Percentiles rank a stretch among this genome's conserved stretches.
phyloP scores from a whole-genome alignment of 1,140 invertebrate genomes.

The Leptestheria dahalacensis region DNA sequence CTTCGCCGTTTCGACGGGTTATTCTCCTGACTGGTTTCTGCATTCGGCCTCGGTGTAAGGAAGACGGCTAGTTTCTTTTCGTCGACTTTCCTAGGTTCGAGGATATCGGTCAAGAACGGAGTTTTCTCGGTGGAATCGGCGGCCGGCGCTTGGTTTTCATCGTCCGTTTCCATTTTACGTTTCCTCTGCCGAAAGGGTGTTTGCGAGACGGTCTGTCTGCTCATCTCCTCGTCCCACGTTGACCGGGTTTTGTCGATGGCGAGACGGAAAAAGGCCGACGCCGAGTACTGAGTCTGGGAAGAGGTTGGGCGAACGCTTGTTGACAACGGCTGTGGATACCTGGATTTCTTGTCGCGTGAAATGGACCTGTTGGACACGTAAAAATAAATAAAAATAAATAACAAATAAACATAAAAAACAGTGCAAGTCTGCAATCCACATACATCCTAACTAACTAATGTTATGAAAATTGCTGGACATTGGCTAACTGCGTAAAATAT shows the following conservation, averaged over 20 bases:
- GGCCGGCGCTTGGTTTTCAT: background rate
- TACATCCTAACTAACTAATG: too few relatives aligned
- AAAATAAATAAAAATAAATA: too few relatives aligned
- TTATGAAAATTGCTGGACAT: too few relatives aligned
- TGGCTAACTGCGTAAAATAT: too few relatives aligned
- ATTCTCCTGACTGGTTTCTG: background rate
- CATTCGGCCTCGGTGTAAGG: background rate
- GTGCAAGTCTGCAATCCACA: background rate
- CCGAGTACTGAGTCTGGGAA: background rate
- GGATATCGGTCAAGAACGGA: background rate
- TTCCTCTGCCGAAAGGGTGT: constrained; percentile 11
- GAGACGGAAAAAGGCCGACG: constrained; percentile 15
- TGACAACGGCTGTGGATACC: constrained; percentile 26
- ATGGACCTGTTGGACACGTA: too few relatives aligned
- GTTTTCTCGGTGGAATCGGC: background rate
- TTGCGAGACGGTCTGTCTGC: background rate
- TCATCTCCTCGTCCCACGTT: constrained; percentile 13
- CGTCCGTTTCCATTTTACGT: background rate
- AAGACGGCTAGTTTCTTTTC: background rate
- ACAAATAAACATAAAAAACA: too few relatives aligned
- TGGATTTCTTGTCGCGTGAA: constrained; percentile 20
- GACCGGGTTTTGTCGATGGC: constrained; percentile 14
- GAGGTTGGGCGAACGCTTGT: constrained; percentile 23
- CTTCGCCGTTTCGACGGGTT: background rate
- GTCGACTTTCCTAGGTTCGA: background rate